phyloP scores from a whole-genome alignment of 2,113 vertebrate genomes.

The Rhinoptilus africanus region DNA sequence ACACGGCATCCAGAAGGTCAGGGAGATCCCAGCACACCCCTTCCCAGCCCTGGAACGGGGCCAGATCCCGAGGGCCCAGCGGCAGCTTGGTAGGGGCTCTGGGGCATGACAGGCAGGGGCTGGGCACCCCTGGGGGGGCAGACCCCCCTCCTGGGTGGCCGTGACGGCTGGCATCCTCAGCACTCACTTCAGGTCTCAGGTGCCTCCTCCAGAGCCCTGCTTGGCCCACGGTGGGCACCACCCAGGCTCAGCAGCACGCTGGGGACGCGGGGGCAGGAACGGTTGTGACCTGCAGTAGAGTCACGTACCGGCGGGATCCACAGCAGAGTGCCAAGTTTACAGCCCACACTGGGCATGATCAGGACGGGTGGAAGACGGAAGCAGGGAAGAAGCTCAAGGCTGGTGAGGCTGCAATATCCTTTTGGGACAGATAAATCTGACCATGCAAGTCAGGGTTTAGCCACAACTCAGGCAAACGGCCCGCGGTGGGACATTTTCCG shows the following conservation, averaged over 20 bases:
- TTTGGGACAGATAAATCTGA: not conserved
- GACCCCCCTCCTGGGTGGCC: not conserved
- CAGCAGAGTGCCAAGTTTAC: not conserved
- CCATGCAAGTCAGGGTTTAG: not conserved
- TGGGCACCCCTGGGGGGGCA: not conserved
- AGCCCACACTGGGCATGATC: not conserved
- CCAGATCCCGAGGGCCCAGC: not conserved
- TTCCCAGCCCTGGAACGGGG: not conserved
- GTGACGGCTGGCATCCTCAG: not conserved
- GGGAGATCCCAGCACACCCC: not conserved
- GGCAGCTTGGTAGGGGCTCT: not conserved
- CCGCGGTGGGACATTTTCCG: not conserved
- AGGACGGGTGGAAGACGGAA: not conserved
- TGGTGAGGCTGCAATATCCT: not conserved
- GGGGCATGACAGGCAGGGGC: not conserved
- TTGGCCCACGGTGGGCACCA: accelerated
- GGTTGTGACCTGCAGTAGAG: not conserved
- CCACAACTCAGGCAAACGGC: not conserved
- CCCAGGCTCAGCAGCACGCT: not conserved
- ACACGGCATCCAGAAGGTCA: too few relatives aligned
- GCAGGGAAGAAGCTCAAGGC: not conserved
- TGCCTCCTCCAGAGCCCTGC: not conserved
- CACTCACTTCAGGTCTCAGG: not conserved
- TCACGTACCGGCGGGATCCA: not conserved
- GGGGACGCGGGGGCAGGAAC: not conserved